A percentile compares a stretch with the other conserved stretches of the same genome.
Evolutionary conservation across 2,113 vertebrate species (phyloP).

Genomic region (Ammodramus savannarum): DNA sequence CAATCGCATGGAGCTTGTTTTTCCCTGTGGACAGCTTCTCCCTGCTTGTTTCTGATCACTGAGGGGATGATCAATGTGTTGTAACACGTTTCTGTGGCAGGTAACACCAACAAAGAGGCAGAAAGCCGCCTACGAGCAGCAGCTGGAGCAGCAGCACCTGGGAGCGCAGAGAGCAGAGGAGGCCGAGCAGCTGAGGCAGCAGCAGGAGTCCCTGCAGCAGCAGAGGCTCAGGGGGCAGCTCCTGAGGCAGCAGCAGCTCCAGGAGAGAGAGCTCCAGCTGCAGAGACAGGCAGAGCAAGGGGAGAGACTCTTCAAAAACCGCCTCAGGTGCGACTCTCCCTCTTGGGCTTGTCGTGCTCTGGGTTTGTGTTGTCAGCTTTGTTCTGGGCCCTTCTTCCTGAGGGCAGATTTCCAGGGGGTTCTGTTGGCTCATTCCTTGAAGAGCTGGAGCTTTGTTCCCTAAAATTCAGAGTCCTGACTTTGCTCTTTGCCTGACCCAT

Average conservation of each 20-base stretch:
- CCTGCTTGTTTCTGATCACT: background rate
- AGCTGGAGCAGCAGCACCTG: conserved; percentile 86
- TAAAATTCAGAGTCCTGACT: background rate
- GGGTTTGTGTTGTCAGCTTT: background rate
- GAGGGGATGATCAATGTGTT: background rate
- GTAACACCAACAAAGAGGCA: background rate
- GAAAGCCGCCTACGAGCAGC: conserved; percentile 83
- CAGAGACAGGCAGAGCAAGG: conserved; percentile 73
- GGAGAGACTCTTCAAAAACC: conserved; percentile 68
- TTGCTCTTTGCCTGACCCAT: background rate
- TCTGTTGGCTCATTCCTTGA: background rate
- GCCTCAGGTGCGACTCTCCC: conserved; percentile 47
- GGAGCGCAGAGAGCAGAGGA: conserved; percentile 76
- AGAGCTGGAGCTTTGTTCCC: background rate
- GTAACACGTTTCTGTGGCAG: conserved; percentile 7
- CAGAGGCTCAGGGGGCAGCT: conserved; percentile 78
- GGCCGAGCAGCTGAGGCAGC: conserved; percentile 72
- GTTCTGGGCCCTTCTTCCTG: background rate
- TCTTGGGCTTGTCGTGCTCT: background rate
- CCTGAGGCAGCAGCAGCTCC: conserved; percentile 76
- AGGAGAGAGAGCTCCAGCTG: conserved; percentile 72
- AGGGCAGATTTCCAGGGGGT: background rate
- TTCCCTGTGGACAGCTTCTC: background rate
- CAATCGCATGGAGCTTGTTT: background rate
- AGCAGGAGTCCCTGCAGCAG: conserved; percentile 78